These are phyloP conservation scores for Pterocles orientalis DNA, from an alignment of 2,113 vertebrate species.

Conservation along the genomic window DNA sequence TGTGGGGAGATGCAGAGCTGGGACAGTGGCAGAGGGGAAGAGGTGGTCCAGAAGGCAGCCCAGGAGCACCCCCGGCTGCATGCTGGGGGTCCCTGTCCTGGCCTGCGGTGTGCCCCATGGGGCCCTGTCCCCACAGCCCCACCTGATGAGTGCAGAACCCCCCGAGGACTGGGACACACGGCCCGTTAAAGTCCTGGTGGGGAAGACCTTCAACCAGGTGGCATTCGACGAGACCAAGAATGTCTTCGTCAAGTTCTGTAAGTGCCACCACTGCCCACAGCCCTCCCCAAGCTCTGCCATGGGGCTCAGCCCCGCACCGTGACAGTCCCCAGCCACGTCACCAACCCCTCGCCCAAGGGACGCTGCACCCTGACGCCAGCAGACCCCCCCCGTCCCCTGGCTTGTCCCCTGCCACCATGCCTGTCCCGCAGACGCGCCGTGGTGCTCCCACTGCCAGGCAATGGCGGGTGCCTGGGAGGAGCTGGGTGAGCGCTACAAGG, in stretches of 20 bases:
- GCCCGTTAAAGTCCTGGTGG: slow-evolving; percentile 89
- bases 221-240: slow-evolving; percentile 88
- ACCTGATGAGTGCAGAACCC: slow-evolving; percentile 80
- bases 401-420: fast-evolving
- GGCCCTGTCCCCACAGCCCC: slow-evolving; percentile 74
- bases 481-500: slow-evolving; percentile 86
- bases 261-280: neutral
- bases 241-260: slow-evolving; percentile 95
- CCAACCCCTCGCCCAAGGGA: fast-evolving
- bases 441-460: slow-evolving; percentile 91
- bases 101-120: neutral
- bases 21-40: neutral
- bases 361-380: fast-evolving
- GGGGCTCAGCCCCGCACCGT: fast-evolving
- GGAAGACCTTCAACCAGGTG: slow-evolving; percentile 90
- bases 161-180: slow-evolving; percentile 88
- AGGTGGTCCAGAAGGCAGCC: neutral
- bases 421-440: slow-evolving; percentile 82
- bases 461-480: slow-evolving; percentile 87
- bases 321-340: neutral
- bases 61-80: neutral
- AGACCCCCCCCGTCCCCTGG: fast-evolving
- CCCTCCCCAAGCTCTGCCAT: fast-evolving
- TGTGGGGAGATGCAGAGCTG: neutral
- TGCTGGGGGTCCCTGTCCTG: neutral